Evolutionary conservation across 2,113 vertebrate species (phyloP).

Genomic region (Australoheros scitulus): DNA sequence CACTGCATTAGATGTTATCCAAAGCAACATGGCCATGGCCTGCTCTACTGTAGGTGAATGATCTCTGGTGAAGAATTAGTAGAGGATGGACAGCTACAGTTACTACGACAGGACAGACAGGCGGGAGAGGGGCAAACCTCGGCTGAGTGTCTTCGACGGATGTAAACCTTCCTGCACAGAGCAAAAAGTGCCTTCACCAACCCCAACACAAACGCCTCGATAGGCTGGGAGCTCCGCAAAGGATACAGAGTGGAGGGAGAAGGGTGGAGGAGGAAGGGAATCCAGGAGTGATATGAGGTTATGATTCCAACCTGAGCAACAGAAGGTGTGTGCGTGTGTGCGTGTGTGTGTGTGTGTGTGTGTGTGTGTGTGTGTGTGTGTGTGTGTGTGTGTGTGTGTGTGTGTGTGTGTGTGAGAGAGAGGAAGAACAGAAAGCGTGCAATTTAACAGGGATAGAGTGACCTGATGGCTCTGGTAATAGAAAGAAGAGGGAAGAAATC

Average conservation of each 20-base stretch:
- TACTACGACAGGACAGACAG: constrained; percentile 27
- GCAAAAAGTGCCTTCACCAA: constrained; percentile 87
- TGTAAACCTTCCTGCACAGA: constrained; percentile 86
- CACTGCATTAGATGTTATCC: constrained; percentile 5
- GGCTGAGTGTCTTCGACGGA: constrained; percentile 83
- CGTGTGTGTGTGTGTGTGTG: no score
- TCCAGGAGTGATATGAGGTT: constrained; percentile 78
- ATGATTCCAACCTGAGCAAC: constrained; percentile 85
- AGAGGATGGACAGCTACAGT: constrained; percentile 42
- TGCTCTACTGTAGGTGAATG: background rate
- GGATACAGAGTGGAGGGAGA: constrained; percentile 85
- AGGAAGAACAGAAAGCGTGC: background rate
- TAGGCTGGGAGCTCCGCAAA: constrained; percentile 86
- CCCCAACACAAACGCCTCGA: constrained; percentile 87
- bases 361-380: background rate
- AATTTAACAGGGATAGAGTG: background rate
- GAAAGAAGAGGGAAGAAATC: background rate
- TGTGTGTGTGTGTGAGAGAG: constrained; percentile 60
- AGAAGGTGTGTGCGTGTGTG: constrained; percentile 63
- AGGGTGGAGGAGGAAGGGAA: constrained; percentile 82
- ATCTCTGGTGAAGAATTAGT: constrained; percentile 19
- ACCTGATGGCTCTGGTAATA: background rate
- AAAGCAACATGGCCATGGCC: constrained; percentile 20
- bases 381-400: constrained; percentile 50
- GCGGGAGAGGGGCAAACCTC: constrained; percentile 87